Evolutionary conservation across 1,140 invertebrate genomes (phyloP), one percentile per base, ranked within the genome.

Genomic region (Ceratitis capitata): DNA sequence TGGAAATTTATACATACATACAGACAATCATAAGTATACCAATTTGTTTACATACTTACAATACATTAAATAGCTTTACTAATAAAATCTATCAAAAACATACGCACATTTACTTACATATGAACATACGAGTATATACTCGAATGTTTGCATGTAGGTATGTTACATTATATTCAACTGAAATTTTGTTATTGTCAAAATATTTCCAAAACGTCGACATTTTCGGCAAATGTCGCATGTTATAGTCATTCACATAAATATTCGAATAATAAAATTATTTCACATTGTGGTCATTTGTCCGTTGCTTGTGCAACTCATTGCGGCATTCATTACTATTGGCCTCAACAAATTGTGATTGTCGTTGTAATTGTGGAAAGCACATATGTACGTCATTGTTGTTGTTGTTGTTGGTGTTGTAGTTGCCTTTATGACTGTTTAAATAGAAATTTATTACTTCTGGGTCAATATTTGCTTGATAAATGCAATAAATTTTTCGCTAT

Each of bases 361-460:
- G 23, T 69, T 69, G 61, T 69, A 78, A 78, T 78, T 45, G 39
- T 9, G 29, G 32, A 64, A 23, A 29, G n/a, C 26, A 9, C 5
- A 7, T 45, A 23, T 78, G 64, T 74, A 19, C 39, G 69, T 45
- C 19, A 39, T 23, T 45, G 19, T 83, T 83, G 42, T 83, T 78
- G 42, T 78, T 78, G 69, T 10, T 39, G 42, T 78, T n/a, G n/a
- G n/a, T n/a, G n/a, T n/a, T n/a, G n/a, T n/a, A n/a, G n/a, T n/a
- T n/a, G n/a, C n/a, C n/a, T 83, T 32, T 26, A 56, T n/a, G 2
- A 26, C 42, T 83, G 26, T 83, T 83, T 83, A 51, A 49, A 83
- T 53, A 51, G 42, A 83, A 53, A 83, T 83, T 83, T 83, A 83
- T 83, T 83, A 53, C 82, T 49, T 83, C 10, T 32, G 26, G 82